Base-by-base conservation (phyloP, 2,888 invertebrate species). In the Sarcophaga carnaria region DNA sequence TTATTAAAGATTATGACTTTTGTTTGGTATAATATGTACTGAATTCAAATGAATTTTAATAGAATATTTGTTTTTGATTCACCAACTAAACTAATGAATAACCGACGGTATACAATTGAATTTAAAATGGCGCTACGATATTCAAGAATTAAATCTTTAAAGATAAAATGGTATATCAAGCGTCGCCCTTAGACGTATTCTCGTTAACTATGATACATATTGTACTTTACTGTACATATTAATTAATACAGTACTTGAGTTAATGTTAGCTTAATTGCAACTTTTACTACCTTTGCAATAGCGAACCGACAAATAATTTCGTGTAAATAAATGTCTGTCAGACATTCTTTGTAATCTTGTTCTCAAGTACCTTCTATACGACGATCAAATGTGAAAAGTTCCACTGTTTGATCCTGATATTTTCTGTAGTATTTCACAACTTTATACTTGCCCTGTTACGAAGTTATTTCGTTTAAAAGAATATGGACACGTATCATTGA, bases 301-400 rank as follows among this genome's bases (percentile, higher is more conserved):
- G 54, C 17, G 17, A 54, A 54, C 54, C 54, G 54, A 54, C 54
- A 54, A 54, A 54, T 54, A 14, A 54, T 54, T 54, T 8, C 17
- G 3, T 14, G 54, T 17, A 54, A 54, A 54, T 54, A 54, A 82
- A 79, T 66, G 49, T 60, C 66, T 72, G 54, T 54, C 54, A 12
- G 17, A 54, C 2, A 62, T 22, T 45, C 49, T 75, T 20, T 45
- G 22, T 78, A 72, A 78, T 74, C 67, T 22, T 8, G 17, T 62
- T 83, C 27, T 74, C 54, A 84, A 84, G 86, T 82, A 76, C 37
- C 45, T 79, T 64, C 77, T 72, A 85, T 80, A 83, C 71, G 79
- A 83, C 71, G 79, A 78, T 69, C 78, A 72, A 59, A 75, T 64
- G 14, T 27, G 4, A 63, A 59, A 17, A 22, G 20, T 37, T 37